Evolutionary conservation across 2,113 vertebrate species (phyloP), one percentile per base, ranked within the genome.

Genomic region (Antennarius striatus): DNA sequence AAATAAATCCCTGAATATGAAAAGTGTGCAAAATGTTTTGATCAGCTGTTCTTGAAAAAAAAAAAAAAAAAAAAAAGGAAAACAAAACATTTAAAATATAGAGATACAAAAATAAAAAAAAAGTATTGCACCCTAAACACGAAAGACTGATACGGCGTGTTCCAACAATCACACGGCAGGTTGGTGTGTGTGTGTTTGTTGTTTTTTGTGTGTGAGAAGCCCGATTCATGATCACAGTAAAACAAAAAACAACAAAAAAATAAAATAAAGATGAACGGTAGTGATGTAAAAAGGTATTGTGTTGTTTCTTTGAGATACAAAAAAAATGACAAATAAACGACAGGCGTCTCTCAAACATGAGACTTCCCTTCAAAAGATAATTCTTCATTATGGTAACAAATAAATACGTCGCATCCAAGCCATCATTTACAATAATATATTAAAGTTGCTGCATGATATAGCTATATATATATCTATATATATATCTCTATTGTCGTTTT

Each of bases 361-460:
- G 75, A 83, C 53, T 81, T 89, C 82, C 89, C 86, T 89, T 90
- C 88, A 87, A 87, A 80, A 85, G 79, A 85, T 81, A 84, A 75
- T 89, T 92, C 86, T 90, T 91, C 86, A 90, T 88, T 91, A 88
- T 81, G 80, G 66, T 90, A 89, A 88, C 82, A 92, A 91, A 94
- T 93, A 94, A 93, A 93, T 92, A 93, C 90, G 87, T 92, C 91
- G 92, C 91, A 93, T 93, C 82, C 86, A 93, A 93, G 91, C 91
- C 84, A 88, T 90, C 86, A 89, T 92, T 93, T 93, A 92, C 89
- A 93, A 92, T 22, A 22, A 22, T 94, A 94, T 93, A 93, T 93
- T 93, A 93, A 91, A 91, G 86, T 91, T 69, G 88, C 90, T 90
- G 91, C 89, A 77, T 88, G 83, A 91, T 91, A 90, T 92, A 91